Percentiles rank a stretch among this genome's conserved stretches.
Conservation (phyloP, 2,888 invertebrate genomes). For the Lepidocyrtoides sp. region DNA sequence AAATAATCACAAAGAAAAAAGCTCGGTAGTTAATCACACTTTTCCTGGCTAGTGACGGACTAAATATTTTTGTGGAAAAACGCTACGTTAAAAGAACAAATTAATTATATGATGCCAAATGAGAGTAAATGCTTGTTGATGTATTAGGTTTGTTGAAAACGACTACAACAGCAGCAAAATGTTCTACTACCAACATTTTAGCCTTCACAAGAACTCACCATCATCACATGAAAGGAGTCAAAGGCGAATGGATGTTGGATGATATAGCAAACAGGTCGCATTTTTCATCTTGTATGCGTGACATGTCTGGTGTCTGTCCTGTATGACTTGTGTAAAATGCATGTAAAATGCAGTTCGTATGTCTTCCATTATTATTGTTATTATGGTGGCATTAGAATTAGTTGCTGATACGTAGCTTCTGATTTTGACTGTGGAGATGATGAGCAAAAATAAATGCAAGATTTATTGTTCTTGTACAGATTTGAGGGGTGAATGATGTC, state of each 20-base stretch:
- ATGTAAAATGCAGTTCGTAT: constrained; percentile 50
- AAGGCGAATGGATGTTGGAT: background rate
- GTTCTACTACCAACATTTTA: background rate
- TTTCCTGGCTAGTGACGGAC: background rate
- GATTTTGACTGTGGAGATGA: constrained; percentile 9
- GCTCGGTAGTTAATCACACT: constrained; percentile 61
- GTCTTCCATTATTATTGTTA: background rate
- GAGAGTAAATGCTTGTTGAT: constrained; percentile 27
- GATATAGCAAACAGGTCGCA: constrained; percentile 69
- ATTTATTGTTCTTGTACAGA: constrained; percentile 24
- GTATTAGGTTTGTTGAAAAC: background rate
- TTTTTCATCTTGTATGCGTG: constrained; percentile 71
- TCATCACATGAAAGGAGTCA: background rate
- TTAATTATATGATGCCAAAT: constrained; percentile 53
- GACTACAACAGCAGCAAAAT: background rate
- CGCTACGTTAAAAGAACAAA: background rate
- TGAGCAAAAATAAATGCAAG: constrained; percentile 3
- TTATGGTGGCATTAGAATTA: constrained; percentile 2
- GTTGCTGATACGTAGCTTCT: constrained; percentile 23
- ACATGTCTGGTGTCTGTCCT: constrained; percentile 65
- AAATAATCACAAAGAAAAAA: constrained; percentile 34
- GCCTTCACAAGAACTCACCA: background rate
- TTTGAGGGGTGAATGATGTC: constrained; percentile 33
- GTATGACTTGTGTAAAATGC: constrained; percentile 12
- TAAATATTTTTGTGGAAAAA: background rate